phyloP scores from a whole-genome alignment of 2,797 vertebrate genomes.

The Neopelma chrysocephalum region DNA sequence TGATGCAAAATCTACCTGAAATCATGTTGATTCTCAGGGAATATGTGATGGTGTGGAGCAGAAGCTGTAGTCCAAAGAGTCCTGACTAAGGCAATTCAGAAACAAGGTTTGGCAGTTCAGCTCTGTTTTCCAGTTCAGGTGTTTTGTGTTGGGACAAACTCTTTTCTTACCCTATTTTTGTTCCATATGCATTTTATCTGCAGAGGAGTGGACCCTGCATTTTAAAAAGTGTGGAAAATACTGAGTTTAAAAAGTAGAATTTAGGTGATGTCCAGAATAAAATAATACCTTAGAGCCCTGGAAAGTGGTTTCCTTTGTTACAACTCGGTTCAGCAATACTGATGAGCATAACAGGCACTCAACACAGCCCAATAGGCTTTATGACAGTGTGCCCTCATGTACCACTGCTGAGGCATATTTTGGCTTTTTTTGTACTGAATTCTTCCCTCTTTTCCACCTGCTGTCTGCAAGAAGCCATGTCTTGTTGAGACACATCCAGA shows the following conservation, averaged over 20 bases:
- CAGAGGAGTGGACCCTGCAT: background rate
- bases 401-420: background rate
- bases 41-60: too few relatives aligned
- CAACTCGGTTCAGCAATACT: background rate
- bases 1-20: background rate
- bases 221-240: background rate
- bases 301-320: background rate
- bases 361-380: background rate
- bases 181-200: background rate
- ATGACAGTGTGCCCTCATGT: background rate
- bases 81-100: background rate
- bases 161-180: background rate
- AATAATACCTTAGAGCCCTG: background rate
- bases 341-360: background rate
- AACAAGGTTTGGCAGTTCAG: background rate
- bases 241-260: background rate
- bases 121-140: background rate
- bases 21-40: accelerated
- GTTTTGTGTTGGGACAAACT: background rate
- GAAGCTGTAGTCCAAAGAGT: background rate
- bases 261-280: background rate
- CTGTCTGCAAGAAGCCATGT: background rate
- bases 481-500: constrained; percentile 58
- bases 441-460: background rate
- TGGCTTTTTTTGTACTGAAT: background rate